phyloP scores from a whole-genome alignment of 1,140 invertebrate species.

The Chrysomallon squamiferum region DNA sequence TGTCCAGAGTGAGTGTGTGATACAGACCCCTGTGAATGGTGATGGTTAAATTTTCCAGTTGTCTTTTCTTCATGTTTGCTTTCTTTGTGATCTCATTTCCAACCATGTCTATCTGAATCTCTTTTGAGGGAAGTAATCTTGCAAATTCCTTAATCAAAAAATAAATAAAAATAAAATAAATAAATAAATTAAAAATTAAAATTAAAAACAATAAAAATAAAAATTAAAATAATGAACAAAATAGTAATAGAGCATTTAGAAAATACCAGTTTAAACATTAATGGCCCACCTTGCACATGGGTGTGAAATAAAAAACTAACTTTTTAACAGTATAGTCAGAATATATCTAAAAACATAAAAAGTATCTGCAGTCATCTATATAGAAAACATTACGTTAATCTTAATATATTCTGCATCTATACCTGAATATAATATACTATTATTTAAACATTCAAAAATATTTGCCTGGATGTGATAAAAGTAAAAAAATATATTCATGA shows the following conservation, averaged over 20 bases:
- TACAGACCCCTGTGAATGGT: slow-evolving; percentile 16
- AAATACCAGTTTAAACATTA: neutral
- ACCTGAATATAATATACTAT: too few species aligned
- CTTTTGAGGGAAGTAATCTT: neutral
- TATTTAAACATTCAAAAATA: too few species aligned
- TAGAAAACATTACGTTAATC: too few species aligned
- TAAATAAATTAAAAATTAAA: neutral
- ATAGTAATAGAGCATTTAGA: neutral
- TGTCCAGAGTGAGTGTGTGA: slow-evolving; percentile 16
- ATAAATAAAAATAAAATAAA: neutral
- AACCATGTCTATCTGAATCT: neutral
- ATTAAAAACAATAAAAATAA: too few species aligned
- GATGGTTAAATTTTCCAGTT: neutral
- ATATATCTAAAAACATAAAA: too few species aligned
- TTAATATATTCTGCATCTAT: too few species aligned
- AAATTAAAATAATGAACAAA: neutral
- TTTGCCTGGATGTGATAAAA: too few species aligned
- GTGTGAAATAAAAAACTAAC: neutral
- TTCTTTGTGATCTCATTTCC: neutral
- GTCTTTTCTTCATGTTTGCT: neutral
- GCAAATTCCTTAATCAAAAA: neutral
- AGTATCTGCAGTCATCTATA: too few species aligned
- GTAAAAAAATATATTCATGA: too few species aligned
- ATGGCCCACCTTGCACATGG: neutral
- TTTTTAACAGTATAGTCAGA: too few species aligned